These are phyloP conservation scores for Ammospiza caudacuta DNA, from an alignment of 2,113 vertebrate genomes.

Conservation along the genomic window DNA sequence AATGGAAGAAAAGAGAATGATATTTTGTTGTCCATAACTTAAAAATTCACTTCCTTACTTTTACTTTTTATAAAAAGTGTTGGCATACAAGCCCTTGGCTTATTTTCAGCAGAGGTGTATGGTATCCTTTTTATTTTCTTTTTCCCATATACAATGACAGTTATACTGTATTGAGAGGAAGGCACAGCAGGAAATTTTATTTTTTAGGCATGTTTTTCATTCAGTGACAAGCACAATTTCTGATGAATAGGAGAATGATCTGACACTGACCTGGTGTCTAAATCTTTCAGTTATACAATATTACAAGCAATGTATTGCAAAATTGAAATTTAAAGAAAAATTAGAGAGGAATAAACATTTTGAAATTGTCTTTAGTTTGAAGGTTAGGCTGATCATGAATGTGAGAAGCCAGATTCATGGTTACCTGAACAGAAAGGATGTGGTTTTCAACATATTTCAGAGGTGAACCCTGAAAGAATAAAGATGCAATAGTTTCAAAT, in stretches of 20 bases:
- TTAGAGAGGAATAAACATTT: neutral
- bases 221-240: neutral
- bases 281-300: neutral
- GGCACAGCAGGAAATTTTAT: neutral
- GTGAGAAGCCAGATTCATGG: neutral
- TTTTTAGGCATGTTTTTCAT: neutral
- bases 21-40: neutral
- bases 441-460: accelerated
- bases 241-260: neutral
- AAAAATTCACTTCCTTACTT: neutral
- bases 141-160: neutral
- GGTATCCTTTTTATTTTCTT: neutral
- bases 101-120: neutral
- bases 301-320: neutral
- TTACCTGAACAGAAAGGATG: neutral
- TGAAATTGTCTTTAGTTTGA: neutral
- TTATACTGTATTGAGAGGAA: neutral
- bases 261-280: neutral
- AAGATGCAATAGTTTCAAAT: neutral
- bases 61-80: neutral
- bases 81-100: neutral
- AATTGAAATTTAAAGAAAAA: neutral
- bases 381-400: neutral
- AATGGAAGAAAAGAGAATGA: neutral
- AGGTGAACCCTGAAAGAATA: neutral